phyloP scores from a whole-genome alignment of 2,113 vertebrate species.

The Spizaetus ornatus region DNA sequence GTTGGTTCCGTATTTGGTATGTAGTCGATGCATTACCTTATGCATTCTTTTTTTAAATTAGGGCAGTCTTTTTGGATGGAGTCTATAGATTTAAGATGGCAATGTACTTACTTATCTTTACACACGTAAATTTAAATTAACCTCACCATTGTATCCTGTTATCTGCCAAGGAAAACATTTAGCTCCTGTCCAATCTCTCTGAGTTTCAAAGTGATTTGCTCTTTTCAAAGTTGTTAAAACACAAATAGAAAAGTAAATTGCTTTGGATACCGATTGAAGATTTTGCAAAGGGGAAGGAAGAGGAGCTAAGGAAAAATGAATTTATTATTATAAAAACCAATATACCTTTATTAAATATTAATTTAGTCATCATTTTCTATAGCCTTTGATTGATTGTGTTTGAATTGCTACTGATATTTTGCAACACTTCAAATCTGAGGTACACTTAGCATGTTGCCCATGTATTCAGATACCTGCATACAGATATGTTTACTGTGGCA shows the following conservation, averaged over 20 bases:
- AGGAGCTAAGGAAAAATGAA: background rate
- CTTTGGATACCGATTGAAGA: background rate
- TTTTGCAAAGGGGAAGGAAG: background rate
- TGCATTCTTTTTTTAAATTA: conserved; percentile 31
- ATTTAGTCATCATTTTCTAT: conserved; percentile 14
- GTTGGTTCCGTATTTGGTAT: background rate
- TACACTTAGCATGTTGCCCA: background rate
- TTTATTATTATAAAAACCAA: conserved; percentile 37
- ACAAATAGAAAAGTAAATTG: conserved; percentile 22
- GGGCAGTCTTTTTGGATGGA: background rate
- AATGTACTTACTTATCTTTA: conserved; percentile 9
- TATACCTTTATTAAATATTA: conserved; percentile 54
- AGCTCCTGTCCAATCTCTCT: background rate
- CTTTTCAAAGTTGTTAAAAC: conserved; percentile 20
- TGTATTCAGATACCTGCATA: background rate
- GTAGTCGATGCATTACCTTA: background rate
- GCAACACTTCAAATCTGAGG: background rate
- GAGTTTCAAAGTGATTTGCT: conserved; percentile 10
- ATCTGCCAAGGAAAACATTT: background rate
- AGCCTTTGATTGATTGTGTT: conserved; percentile 1
- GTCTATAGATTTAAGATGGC: background rate
- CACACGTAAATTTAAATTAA: background rate
- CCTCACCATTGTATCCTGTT: background rate
- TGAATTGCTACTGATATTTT: conserved; percentile 21
- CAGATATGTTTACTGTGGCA: background rate